phyloP scores from a whole-genome alignment of 2,888 invertebrate genomes.

The Oscheius sp. region DNA sequence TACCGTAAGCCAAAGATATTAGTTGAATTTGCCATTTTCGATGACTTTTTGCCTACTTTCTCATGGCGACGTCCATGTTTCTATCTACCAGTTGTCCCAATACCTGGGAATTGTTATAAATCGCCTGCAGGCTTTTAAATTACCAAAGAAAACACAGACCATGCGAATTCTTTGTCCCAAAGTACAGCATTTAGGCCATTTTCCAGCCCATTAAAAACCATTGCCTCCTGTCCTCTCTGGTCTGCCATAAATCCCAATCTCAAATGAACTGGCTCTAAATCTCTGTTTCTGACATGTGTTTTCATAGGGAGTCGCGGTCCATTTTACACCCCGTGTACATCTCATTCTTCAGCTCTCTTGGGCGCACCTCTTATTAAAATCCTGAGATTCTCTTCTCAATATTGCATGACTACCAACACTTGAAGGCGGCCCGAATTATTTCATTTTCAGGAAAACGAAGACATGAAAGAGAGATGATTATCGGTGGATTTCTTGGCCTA shows the following conservation, averaged over 20 bases:
- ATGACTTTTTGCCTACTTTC: too few relatives aligned
- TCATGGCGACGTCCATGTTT: too few relatives aligned
- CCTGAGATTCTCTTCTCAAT: background rate
- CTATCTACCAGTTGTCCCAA: too few relatives aligned
- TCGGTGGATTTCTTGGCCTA: background rate
- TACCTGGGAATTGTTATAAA: too few relatives aligned
- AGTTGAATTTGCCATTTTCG: too few relatives aligned
- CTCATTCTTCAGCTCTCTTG: background rate
- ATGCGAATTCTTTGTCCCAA: too few relatives aligned
- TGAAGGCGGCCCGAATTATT: too few relatives aligned
- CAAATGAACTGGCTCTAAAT: conserved; percentile 3
- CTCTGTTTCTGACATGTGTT: conserved; percentile 29
- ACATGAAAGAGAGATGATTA: conserved; percentile 17
- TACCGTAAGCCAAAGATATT: background rate
- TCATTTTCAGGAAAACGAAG: background rate
- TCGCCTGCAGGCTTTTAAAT: too few relatives aligned
- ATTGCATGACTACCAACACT: conserved; percentile 14
- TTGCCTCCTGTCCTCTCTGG: background rate
- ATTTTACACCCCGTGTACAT: background rate
- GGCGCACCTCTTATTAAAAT: conserved; percentile 4
- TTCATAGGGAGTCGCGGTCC: background rate
- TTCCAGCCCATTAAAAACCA: conserved; percentile 7
- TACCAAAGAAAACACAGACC: too few relatives aligned
- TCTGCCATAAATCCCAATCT: background rate
- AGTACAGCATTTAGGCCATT: too few relatives aligned